Percentiles rank a stretch among this genome's conserved stretches.
phyloP scores from a whole-genome alignment of 1,140 invertebrate genomes.

The Ridgeia piscesae region DNA sequence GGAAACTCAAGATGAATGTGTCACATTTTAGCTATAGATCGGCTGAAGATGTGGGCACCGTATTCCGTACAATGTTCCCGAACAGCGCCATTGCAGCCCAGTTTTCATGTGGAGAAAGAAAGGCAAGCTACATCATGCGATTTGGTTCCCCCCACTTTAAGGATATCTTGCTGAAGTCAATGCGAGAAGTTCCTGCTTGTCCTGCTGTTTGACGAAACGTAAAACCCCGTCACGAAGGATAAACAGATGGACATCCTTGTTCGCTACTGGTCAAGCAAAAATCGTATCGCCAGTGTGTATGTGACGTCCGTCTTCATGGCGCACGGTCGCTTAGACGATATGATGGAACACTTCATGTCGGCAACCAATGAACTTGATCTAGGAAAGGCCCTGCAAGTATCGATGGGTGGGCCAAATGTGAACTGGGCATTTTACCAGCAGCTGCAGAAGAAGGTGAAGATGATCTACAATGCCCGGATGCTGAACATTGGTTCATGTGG shows the following conservation, averaged over 20 bases:
- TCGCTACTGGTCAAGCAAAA: not conserved
- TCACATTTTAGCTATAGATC: no score
- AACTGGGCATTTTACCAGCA: not conserved
- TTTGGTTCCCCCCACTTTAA: slow-evolving; percentile 29
- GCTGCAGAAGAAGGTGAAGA: not conserved
- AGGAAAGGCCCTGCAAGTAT: not conserved
- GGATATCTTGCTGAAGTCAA: not conserved
- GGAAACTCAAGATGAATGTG: no score
- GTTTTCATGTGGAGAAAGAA: no score
- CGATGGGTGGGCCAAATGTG: not conserved
- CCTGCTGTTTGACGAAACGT: not conserved
- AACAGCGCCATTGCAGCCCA: no score
- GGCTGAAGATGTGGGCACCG: no score
- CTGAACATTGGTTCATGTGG: slow-evolving; percentile 12
- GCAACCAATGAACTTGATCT: not conserved
- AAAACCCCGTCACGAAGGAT: not conserved
- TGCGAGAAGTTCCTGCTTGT: not conserved
- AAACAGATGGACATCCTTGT: slow-evolving; percentile 10
- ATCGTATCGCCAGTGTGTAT: not conserved
- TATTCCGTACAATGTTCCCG: no score
- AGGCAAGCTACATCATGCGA: no score
- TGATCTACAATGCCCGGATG: not conserved
- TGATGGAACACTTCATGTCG: not conserved
- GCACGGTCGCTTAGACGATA: not conserved
- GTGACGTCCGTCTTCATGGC: not conserved